Evolutionary conservation across 2,888 invertebrate genomes (phyloP), one percentile per base, ranked within the genome.

Genomic region (Drosophila parthenogenetica): DNA sequence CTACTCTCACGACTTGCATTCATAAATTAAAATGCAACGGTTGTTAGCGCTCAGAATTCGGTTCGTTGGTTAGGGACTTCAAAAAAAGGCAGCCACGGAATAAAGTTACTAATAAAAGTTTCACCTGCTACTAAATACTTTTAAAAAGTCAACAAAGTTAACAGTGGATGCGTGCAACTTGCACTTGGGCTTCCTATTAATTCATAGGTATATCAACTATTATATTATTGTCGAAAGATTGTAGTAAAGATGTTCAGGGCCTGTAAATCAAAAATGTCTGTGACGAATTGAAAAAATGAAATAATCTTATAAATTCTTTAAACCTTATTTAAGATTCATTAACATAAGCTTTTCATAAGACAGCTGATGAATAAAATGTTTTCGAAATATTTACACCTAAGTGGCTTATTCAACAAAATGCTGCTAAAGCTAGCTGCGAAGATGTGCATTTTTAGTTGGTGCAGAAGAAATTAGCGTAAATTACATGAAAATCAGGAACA

Each of bases 91-190:
- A 43, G 58, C 39, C 58, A 40, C 43, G 48, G 57, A 54, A 29
- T 60, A 53, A 50, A 59, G 62, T 53, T 49, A 58, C 71, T 74
- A 82, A 86, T 79, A 82, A 88, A 70, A 69, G 74, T 71, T 64
- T 58, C 43, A 50, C 75, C 75, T 49, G 75, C 61, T 75, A 75
- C 70, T 76, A 78, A 76, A 76, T 64, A 69, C 79, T 69, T 13
- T 3, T 13, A 11, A 11, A 71, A 63, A 63, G 11, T 32, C 22
- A 14, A 14, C 57, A 88, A 87, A 84, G 83, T 89, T 88, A 89
- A 84, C 87, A 89, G 88, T 73, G 79, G 68, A 79, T 78, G 87
- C 81, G 70, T 79, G 87, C 83, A 81, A 64, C 39, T 72, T 65
- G 74, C 69, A 71, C 60, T 64, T 50, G 49, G 71, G 55, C 14